Evolutionary conservation across 2,888 invertebrate genomes (phyloP), one percentile per base, ranked within the genome.

Genomic region (Xanthia togata): DNA sequence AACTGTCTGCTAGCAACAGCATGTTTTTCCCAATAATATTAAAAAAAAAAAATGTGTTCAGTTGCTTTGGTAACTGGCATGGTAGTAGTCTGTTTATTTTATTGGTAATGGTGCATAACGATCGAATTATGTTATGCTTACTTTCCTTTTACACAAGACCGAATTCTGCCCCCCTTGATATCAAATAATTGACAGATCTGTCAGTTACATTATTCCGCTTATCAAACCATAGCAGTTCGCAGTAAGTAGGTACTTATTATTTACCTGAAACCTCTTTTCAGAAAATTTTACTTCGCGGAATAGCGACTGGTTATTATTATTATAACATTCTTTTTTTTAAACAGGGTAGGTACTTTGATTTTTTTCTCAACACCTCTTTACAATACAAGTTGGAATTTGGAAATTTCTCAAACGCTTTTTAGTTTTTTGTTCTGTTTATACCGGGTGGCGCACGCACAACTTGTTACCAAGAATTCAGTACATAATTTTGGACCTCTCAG

Each of bases 151-250:
- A n/a, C 35, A 35, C 31, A 5, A 38, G 6, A n/a, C 26, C 0
- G 20, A 60, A 41, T 60, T 53, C 31, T n/a, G 1, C 57, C 44
- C 14, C 11, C 17, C 5, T 26, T 1, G 14, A 59, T 38, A 47
- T 20, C 23, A 65, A 38, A 1, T 67, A 64, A 84, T 70, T 70
- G 73, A 81, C 70, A 84, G 14, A 65, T 23, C 79, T 79, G 84
- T 31, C 81, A 70, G 57, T 50, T 23, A 59, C 73, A 83, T 69
- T 44, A 72, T 84, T 62, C 60, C 60, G 60, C 60, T 70, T 59
- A 65, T 38, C 47, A 57, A 60, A 50, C 20, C 57, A 2, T 31
- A 31, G 31, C 31, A 20, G 59, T 20, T 9, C 20, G 31, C 72
- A 57, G 31, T 41, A 41, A 57, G 31, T 41, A 41, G 59, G 53